Percentiles rank a stretch among this genome's conserved stretches.
Evolutionary conservation across 1,140 invertebrate species (phyloP).

Genomic region (Hermetia illucens): DNA sequence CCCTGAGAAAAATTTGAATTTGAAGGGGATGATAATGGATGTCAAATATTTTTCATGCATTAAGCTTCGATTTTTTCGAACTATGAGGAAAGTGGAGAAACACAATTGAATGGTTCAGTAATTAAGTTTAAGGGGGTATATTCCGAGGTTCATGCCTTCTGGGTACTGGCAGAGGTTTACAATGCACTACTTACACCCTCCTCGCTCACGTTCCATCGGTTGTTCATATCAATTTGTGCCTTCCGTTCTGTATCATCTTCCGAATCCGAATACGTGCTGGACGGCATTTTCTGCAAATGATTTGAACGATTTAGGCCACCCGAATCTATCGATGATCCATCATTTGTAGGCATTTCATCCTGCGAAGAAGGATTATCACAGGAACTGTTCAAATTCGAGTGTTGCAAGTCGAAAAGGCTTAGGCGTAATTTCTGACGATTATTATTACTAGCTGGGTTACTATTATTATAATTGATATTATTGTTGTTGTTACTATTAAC

Average conservation of each 20-base stretch:
- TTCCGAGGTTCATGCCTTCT: neutral
- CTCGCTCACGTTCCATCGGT: conserved; percentile 26
- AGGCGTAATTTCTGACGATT: conserved; percentile 27
- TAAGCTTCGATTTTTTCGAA: neutral
- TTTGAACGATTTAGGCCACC: no score
- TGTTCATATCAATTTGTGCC: conserved; percentile 19
- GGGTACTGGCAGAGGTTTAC: neutral
- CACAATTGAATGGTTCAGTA: neutral
- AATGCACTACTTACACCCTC: conserved; percentile 21
- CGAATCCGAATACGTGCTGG: conserved; percentile 29
- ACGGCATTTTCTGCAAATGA: conserved; percentile 31
- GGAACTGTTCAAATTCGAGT: no score
- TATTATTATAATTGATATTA: no score
- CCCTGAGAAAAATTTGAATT: no score
- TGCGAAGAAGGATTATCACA: no score
- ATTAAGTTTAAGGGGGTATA: neutral
- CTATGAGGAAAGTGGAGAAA: neutral
- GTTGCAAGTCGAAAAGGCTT: conserved; percentile 26
- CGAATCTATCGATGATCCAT: no score
- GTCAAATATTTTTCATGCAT: no score
- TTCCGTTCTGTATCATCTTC: conserved; percentile 28
- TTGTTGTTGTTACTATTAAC: no score
- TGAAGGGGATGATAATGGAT: no score
- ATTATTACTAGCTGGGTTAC: no score
- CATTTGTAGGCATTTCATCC: no score